A percentile compares a stretch with the other conserved stretches of the same genome.
Evolutionary conservation across 2,113 vertebrate species (phyloP).

Genomic region (Brachypodius melanocephalos): DNA sequence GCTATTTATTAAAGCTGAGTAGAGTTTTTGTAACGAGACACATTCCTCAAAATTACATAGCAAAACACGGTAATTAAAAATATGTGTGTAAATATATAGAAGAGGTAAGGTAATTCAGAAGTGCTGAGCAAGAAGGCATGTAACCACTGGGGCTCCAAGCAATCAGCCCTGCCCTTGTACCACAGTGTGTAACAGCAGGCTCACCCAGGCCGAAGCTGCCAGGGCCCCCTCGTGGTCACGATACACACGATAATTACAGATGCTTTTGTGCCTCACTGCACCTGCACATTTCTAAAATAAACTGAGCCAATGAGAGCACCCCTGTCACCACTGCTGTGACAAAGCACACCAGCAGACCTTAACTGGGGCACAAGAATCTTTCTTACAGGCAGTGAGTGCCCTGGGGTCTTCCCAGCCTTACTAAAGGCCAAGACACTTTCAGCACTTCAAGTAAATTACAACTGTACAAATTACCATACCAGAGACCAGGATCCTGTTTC

Average conservation of each 20-base stretch:
- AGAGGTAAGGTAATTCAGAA: not conserved
- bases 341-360: rapidly evolving
- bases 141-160: no score
- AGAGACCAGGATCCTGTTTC: not conserved
- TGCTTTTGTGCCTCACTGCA: not conserved
- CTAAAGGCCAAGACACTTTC: not conserved
- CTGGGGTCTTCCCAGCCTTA: not conserved
- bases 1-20: not conserved
- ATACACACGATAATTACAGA: rapidly evolving
- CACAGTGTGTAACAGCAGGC: rapidly evolving
- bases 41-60: not conserved
- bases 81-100: not conserved
- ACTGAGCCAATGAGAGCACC: not conserved
- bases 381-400: not conserved
- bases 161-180: not conserved
- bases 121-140: not conserved
- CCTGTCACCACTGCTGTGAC: not conserved
- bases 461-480: not conserved
- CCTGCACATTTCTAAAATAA: rapidly evolving
- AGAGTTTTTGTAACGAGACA: not conserved
- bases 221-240: not conserved
- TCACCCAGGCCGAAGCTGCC: not conserved
- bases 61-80: not conserved
- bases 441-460: not conserved
- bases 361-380: not conserved